Conservation (phyloP, 2,797 vertebrate genomes). For the Muscicapa comitata region DNA sequence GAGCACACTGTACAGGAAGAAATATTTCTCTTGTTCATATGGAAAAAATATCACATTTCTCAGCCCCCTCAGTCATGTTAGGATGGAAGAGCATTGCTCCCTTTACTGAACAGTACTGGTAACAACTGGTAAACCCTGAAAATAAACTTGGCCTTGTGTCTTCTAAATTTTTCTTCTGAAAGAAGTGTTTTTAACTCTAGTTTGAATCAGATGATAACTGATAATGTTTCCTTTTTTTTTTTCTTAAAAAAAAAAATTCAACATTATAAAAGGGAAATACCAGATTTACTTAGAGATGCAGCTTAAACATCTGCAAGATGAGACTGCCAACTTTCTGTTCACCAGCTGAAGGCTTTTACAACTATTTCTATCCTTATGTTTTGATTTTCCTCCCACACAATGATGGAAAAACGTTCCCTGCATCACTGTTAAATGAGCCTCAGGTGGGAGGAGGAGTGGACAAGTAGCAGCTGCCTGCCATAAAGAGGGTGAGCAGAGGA, state of each 20-base stretch:
- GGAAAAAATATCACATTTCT: neutral
- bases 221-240: neutral
- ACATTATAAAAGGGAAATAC: neutral
- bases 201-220: neutral
- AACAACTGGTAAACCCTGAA: neutral
- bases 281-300: neutral
- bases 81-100: neutral
- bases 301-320: neutral
- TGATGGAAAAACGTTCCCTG: neutral
- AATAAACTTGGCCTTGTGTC: neutral
- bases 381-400: neutral
- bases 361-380: accelerated
- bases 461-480: neutral
- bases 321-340: neutral
- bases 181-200: neutral
- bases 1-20: neutral
- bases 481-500: neutral
- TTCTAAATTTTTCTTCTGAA: neutral
- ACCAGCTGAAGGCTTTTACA: neutral
- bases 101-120: neutral
- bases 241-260: neutral
- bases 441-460: constrained; percentile 54
- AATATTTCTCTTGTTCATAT: neutral
- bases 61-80: neutral
- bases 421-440: neutral